These are phyloP conservation scores for Holacanthus passer DNA, from an alignment of 2,113 vertebrate species.

Conservation along the genomic window DNA sequence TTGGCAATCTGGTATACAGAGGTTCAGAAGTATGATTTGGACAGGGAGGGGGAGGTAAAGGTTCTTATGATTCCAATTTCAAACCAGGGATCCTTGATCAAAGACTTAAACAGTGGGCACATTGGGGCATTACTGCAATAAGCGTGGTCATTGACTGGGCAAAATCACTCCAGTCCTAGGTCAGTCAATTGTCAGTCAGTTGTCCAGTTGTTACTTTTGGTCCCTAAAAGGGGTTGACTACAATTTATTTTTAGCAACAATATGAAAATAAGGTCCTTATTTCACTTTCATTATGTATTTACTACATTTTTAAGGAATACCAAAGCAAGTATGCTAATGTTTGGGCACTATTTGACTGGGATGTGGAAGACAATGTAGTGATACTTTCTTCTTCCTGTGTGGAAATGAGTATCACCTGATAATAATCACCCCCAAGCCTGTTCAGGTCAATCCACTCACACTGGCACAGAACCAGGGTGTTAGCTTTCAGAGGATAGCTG, in stretches of 20 bases:
- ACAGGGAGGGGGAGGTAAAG: too few relatives aligned
- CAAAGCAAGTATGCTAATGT: not conserved
- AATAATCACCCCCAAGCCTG: conserved; percentile 13
- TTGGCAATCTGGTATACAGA: too few relatives aligned
- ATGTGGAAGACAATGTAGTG: not conserved
- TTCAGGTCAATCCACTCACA: conserved; percentile 15
- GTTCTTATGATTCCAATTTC: too few relatives aligned
- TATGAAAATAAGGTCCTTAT: not conserved
- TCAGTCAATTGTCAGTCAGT: too few relatives aligned
- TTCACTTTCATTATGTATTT: conserved; percentile 2
- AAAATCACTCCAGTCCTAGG: too few relatives aligned
- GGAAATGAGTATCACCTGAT: conserved; percentile 30
- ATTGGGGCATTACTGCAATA: too few relatives aligned
- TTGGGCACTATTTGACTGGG: not conserved
- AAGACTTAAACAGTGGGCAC: too few relatives aligned
- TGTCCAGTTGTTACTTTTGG: too few relatives aligned
- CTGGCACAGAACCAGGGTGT: conserved; percentile 30
- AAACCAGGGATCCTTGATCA: too few relatives aligned
- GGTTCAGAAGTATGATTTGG: too few relatives aligned
- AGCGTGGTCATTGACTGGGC: too few relatives aligned
- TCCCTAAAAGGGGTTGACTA: too few relatives aligned
- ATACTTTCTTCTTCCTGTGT: conserved; percentile 1
- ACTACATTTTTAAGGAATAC: not conserved
- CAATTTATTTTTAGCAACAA: not conserved
- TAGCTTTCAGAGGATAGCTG: conserved; percentile 42